A percentile compares a stretch with the other conserved stretches of the same genome.
Conservation (phyloP, 2,797 vertebrate species). For the Sebastes cheni region DNA sequence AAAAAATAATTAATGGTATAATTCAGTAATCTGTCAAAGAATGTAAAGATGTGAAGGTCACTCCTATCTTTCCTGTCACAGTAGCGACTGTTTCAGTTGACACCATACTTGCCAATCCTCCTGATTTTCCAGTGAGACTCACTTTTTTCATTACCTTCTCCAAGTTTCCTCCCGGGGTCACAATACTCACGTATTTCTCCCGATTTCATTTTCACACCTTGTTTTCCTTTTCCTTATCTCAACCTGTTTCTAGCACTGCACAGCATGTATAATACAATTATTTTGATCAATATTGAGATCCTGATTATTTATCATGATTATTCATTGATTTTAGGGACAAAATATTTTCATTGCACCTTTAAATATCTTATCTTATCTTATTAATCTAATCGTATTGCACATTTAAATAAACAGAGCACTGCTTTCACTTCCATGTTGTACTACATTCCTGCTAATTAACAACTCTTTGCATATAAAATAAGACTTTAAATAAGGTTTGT, state of each 20-base stretch:
- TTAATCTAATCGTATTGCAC: too few species aligned
- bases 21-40: not conserved
- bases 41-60: constrained; percentile 10
- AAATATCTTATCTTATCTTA: too few species aligned
- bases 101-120: not conserved
- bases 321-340: not conserved
- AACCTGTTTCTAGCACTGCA: not conserved
- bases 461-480: too few species aligned
- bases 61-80: not conserved
- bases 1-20: constrained; percentile 7
- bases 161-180: not conserved
- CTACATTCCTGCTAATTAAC: not conserved
- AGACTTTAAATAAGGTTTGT: not conserved
- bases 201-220: not conserved
- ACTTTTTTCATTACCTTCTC: too few species aligned
- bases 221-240: not conserved
- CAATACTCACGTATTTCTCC: not conserved
- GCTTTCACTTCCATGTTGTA: not conserved
- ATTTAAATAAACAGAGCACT: not conserved
- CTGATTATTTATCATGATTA: not conserved
- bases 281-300: not conserved
- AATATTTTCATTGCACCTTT: not conserved
- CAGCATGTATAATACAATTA: not conserved
- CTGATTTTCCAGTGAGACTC: too few species aligned
- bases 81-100: constrained; percentile 15